phyloP scores from a whole-genome alignment of 2,113 vertebrate genomes.

The Pycnonotus jocosus region DNA sequence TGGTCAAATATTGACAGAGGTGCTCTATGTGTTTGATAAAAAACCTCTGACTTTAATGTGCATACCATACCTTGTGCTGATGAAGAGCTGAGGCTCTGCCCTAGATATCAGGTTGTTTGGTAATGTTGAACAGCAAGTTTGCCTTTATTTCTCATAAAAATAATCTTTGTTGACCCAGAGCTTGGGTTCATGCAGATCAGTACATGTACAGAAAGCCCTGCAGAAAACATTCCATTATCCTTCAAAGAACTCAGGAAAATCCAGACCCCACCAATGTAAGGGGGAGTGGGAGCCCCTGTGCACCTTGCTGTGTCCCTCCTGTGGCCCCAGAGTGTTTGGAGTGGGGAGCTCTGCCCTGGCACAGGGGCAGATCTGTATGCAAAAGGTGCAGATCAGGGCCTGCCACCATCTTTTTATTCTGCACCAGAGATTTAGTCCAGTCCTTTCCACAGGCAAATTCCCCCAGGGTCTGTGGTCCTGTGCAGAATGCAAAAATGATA shows the following conservation, averaged over 20 bases:
- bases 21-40: not conserved
- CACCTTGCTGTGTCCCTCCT: fast-evolving
- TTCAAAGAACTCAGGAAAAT: not conserved
- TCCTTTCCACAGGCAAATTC: not conserved
- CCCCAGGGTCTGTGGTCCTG: not conserved
- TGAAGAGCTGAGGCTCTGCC: not conserved
- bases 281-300: not conserved
- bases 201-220: not conserved
- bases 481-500: not conserved
- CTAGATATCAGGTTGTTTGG: not conserved
- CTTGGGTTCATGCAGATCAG: not conserved
- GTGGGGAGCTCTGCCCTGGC: not conserved
- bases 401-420: not conserved
- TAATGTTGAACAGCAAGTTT: not conserved
- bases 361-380: not conserved
- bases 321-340: not conserved
- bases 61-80: not conserved
- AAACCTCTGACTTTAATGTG: not conserved
- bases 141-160: not conserved
- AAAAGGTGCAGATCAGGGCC: not conserved
- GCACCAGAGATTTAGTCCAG: not conserved
- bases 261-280: fast-evolving
- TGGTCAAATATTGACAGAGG: not conserved
- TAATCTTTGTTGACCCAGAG: not conserved
- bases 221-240: not conserved